A percentile compares a stretch with the other conserved stretches of the same genome.
Conservation (phyloP, 2,888 invertebrate genomes). For the Dynastes hyllus region DNA sequence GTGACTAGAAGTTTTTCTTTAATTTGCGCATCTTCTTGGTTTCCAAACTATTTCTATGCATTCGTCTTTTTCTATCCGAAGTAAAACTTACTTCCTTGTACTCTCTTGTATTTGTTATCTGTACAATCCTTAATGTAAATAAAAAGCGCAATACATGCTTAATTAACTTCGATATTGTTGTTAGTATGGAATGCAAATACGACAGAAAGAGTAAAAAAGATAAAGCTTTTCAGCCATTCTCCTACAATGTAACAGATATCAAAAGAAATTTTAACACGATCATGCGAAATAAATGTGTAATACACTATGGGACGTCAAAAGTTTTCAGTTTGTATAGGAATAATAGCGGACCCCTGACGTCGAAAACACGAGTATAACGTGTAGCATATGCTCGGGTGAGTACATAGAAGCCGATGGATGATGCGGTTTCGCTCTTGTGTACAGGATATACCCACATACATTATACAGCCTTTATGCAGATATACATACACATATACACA, state of each 20-base stretch:
- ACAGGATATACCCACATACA: constrained; percentile 28
- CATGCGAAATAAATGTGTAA: constrained; percentile 43
- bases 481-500: not conserved
- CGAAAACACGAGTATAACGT: constrained; percentile 55
- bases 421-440: constrained; percentile 41
- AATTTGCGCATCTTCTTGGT: no score
- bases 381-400: constrained; percentile 59
- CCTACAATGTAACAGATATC: constrained; percentile 14
- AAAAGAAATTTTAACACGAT: constrained; percentile 42
- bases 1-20: no score
- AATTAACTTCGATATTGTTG: not conserved
- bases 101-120: no score
- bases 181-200: not conserved
- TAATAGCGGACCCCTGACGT: constrained; percentile 57
- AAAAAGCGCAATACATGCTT: not conserved
- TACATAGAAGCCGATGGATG: constrained; percentile 50
- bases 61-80: no score
- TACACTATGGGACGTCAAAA: constrained; percentile 23
- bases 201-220: constrained; percentile 6
- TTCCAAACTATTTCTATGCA: no score
- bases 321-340: constrained; percentile 55
- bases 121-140: not conserved
- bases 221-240: constrained; percentile 3
- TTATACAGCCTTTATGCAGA: constrained; percentile 23
- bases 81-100: no score